Evolutionary conservation across 2,113 vertebrate genomes (phyloP), one percentile per base, ranked within the genome.

Genomic region (Bos javanicus): DNA sequence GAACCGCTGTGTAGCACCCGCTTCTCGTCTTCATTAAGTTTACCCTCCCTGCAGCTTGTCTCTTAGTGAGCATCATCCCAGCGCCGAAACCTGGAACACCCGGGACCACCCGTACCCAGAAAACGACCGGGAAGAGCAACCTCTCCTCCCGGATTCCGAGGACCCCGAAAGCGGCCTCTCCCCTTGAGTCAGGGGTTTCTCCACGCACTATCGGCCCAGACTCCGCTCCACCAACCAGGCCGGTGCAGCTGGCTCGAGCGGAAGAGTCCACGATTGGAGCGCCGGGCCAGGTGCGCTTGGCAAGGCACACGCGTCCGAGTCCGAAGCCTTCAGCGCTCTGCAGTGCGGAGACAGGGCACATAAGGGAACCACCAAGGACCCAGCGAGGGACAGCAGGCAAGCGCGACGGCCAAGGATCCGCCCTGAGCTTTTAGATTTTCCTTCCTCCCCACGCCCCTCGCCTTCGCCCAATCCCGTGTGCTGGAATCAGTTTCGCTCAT

Each of bases 311-410:
- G 14, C 7, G 19, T 10, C n/a, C n/a, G 9, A 21, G 43, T 30
- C 59, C 14, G 28, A 8, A 5, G 14, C 10, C 14, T 6, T 25
- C 30, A 3, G 59, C 6, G 4, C 91, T 7, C 11, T 2, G 17
- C 13, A 0, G 10, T 26, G 30, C 3, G 2, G 30, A 39, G 19
- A 16, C 5, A 2, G 19, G 2, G 33, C 56, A 4, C 17, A 3
- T 1, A 21, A 12, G 12, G 21, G 0, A 3, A 3, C 46, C 56
- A 9, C 39, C 3, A 15, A 3, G 2, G 4, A 56, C 14, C 13
- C 0, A 2, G 3, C 13, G 1, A 4, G 5, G 0, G 6, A 71
- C 54, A 0, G 43, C 62, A 6, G 6, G 3, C 67, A 28, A 12
- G 28, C 21, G 7, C 59, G 12, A 3, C 30, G 0, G 2, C 28